These are phyloP conservation scores for Blomia tropicalis DNA, from an alignment of 2,888 invertebrate species.

Conservation along the genomic window DNA sequence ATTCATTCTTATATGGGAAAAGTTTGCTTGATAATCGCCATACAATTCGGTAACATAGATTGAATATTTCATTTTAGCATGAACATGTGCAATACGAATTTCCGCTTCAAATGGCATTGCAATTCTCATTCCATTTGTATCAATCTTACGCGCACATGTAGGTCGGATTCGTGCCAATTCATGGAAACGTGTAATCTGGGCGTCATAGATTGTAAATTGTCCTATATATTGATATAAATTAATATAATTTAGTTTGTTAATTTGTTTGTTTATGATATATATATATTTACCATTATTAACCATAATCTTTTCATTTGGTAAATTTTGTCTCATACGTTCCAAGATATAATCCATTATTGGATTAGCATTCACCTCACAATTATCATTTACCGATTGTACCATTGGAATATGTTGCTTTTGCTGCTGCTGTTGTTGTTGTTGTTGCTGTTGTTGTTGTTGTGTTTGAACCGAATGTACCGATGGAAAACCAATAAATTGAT, in stretches of 20 bases:
- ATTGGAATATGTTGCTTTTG: too few species aligned
- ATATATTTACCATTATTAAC: conserved; percentile 8
- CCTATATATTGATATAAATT: neutral
- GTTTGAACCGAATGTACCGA: too few species aligned
- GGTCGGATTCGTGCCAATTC: neutral
- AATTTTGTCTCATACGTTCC: neutral
- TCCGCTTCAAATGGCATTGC: conserved; percentile 12
- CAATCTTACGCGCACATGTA: neutral
- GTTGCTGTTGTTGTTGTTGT: too few species aligned
- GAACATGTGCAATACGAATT: conserved; percentile 2
- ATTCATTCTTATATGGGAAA: conserved; percentile 13
- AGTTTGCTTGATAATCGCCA: conserved; percentile 6
- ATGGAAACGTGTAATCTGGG: neutral
- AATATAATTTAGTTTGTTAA: too few species aligned
- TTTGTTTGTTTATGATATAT: too few species aligned
- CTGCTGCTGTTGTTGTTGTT: too few species aligned
- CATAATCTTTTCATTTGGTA: conserved; percentile 5
- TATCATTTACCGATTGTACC: too few species aligned
- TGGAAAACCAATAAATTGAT: too few species aligned
- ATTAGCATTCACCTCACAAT: conserved; percentile 5
- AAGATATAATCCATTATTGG: neutral
- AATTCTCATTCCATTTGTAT: neutral
- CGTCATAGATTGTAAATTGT: conserved; percentile 1
- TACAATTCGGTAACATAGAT: conserved; percentile 9
- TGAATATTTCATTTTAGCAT: neutral